These are phyloP conservation scores for Piliocolobus tephrosceles DNA, from an alignment of 2,113 vertebrate genomes.

Conservation along the genomic window DNA sequence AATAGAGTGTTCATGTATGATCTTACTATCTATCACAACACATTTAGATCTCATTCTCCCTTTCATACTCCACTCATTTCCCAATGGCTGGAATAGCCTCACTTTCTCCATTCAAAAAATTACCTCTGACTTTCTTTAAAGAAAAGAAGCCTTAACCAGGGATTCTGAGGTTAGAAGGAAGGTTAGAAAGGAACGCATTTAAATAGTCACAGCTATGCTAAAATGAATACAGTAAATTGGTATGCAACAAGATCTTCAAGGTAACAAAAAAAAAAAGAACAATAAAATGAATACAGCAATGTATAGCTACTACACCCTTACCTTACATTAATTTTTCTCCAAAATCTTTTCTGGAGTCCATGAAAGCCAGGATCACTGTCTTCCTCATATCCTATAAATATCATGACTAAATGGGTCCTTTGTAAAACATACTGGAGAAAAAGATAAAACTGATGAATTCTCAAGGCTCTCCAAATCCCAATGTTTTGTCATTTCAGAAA, in stretches of 20 bases:
- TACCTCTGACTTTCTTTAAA: neutral
- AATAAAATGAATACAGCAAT: neutral
- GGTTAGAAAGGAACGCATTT: neutral
- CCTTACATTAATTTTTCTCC: neutral
- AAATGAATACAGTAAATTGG: neutral
- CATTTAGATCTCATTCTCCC: neutral
- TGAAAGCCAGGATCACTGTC: neutral
- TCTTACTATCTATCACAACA: neutral
- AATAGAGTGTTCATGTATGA: neutral
- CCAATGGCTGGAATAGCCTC: neutral
- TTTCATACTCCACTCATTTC: neutral
- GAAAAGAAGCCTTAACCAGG: neutral
- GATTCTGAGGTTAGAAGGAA: neutral
- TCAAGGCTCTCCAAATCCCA: neutral
- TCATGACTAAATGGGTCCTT: neutral
- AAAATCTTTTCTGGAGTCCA: conserved; percentile 22
- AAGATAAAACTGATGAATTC: neutral
- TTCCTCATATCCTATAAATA: neutral
- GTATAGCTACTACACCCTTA: neutral
- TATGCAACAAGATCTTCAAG: too few species aligned
- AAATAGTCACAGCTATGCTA: neutral
- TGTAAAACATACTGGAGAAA: neutral
- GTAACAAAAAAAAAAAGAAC: too few species aligned
- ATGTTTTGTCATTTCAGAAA: conserved; percentile 23
- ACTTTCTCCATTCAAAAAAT: conserved; percentile 29